phyloP scores from a whole-genome alignment of 64 coral and sea anemone species.

The Stichodactyla helianthus region DNA sequence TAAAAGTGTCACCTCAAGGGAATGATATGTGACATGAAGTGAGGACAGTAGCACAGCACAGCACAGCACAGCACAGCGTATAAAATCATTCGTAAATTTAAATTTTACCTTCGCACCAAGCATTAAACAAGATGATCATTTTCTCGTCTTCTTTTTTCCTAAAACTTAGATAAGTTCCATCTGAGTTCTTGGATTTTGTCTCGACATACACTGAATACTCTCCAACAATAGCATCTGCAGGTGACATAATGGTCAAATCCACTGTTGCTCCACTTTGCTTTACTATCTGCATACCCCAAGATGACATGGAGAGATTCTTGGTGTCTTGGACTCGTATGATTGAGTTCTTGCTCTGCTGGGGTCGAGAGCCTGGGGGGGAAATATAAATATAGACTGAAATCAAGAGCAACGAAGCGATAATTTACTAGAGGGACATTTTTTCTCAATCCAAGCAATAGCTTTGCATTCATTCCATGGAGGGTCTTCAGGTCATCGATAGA shows the following conservation, averaged over 20 bases:
- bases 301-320: background rate
- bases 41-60: background rate
- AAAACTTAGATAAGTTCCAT: slow-evolving; percentile 26
- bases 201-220: slow-evolving; percentile 69
- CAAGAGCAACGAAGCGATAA: too few species aligned
- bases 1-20: too few species aligned
- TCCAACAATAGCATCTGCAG: slow-evolving; percentile 65
- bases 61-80: too few species aligned
- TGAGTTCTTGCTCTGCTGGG: slow-evolving; percentile 67
- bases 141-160: slow-evolving; percentile 35
- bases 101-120: slow-evolving; percentile 78
- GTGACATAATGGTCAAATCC: slow-evolving; percentile 33
- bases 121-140: slow-evolving; percentile 73
- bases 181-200: slow-evolving; percentile 12
- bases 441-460: too few species aligned
- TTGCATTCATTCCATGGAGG: too few species aligned
- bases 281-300: slow-evolving; percentile 47
- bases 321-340: slow-evolving; percentile 34
- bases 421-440: too few species aligned
- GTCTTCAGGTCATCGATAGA: too few species aligned
- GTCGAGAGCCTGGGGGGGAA: slow-evolving; percentile 36
- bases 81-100: too few species aligned
- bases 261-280: background rate
- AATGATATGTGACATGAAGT: too few species aligned
- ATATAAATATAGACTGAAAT: background rate